Evolutionary conservation across 2,888 invertebrate species (phyloP), one percentile per base, ranked within the genome.

Genomic region (Eurois occulta): DNA sequence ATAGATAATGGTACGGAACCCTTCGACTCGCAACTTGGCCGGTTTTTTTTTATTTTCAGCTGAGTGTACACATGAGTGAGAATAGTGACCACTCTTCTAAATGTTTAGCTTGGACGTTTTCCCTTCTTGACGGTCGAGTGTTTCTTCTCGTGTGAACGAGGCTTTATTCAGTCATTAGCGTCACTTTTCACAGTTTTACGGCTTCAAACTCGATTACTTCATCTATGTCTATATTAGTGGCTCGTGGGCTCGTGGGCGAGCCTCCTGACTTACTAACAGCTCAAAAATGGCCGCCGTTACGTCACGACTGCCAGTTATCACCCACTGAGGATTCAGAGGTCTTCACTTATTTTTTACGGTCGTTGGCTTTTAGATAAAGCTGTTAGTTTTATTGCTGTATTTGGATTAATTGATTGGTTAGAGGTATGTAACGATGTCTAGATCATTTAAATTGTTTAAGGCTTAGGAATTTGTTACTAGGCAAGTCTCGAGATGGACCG

Each of bases 281-380:
- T 73, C 68, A 65, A 72, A 86, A 60, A 83, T 78, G 87, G 85
- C 74, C 43, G 28, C 28, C 4, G 60, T 87, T 80, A 85, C 83
- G 87, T 89, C 85, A 89, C 72, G 35, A 1, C 55, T 46, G 43
- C 48, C 69, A 77, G 69, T 87, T 80, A 80, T 84, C 80, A 83
- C 80, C 77, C 77, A 74, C 73, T 78, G 48, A 62, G 67, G 35
- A 83, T 71, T 78, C 74, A 77, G 68, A 77, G 68, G 72, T 76
- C 75, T 78, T 62, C 60, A 65, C 48, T 78, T 70, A 66, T 72
- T 83, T 80, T 68, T 72, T 72, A 62, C 77, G 81, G 79, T 81
- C 79, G 43, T 81, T 87, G 75, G 78, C 80, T 64, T 68, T 74
- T 48, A 67, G 77, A 81, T 81, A 74, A 77, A 79, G 78, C 38